Evolutionary conservation across 2,797 vertebrate genomes (phyloP), one percentile per base, ranked within the genome.

Genomic region (Microchirus variegatus): DNA sequence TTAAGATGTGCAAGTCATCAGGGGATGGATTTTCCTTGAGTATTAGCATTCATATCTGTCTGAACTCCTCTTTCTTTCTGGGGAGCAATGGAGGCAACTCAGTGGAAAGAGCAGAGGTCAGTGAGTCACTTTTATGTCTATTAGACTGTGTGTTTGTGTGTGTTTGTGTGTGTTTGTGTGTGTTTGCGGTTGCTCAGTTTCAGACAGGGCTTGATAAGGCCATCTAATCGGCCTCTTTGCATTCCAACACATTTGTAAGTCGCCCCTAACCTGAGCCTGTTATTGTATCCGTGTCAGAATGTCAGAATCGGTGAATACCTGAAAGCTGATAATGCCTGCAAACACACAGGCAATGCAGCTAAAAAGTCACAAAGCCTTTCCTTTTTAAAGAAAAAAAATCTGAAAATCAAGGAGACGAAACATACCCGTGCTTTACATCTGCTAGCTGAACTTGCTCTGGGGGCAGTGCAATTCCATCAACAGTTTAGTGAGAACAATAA

Each of bases 401-500:
- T 42, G 15, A 15, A 14, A 4, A 1, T 4, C 2, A 14, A 13
- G 40, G 14, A 53, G 56, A 53, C 40, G n/a, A n/a, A 60, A n/a
- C 62, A 77, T 15, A 52, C 13, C 63, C 4, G 1, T 53, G 45
- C 44, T 70, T 68, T 74, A 55, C 52, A 70, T 55, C 53, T 50
- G 19, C 38, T 51, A 58, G 52, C 49, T 58, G 58, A 36, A 62
- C 45, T 63, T 61, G 59, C 87, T 70, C 50, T 18, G 48, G 74
- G 74, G 82, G 76, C 75, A 73, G 66, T 56, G 67, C 90, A 81
- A 85, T 93, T 93, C 91, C 90, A 91, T 94, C 94, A 95, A 94
- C 95, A 94, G 92, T 91, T 85, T 92, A 94, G 94, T 86, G 92
- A 93, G 94, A 90, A 91, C 86, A 91, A 91, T 93, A 84, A 92